Percentiles rank a stretch among this genome's conserved stretches.
phyloP scores from a whole-genome alignment of 2,797 vertebrate genomes.

The Leucoraja ocellata region DNA sequence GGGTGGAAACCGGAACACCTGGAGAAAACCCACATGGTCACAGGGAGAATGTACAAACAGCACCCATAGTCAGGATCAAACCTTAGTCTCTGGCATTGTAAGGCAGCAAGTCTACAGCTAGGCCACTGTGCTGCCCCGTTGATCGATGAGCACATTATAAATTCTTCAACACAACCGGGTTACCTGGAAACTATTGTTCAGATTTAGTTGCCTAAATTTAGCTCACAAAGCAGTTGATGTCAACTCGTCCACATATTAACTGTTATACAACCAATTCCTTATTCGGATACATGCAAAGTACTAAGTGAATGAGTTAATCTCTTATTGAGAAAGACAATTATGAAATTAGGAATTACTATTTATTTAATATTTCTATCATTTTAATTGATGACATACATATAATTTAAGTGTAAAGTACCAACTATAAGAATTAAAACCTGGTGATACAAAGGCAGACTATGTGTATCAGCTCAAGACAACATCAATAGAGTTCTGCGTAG shows the following conservation, averaged over 20 bases:
- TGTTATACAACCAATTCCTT: not conserved
- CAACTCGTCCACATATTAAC: not conserved
- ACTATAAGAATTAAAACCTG: not conserved
- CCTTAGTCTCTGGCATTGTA: too few species aligned
- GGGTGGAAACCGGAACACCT: too few species aligned
- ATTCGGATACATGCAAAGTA: not conserved
- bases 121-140: too few species aligned
- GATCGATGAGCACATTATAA: not conserved
- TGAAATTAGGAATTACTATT: not conserved
- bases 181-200: not conserved
- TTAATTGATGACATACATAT: not conserved
- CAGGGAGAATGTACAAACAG: too few species aligned
- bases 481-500: not conserved
- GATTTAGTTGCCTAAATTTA: conserved; percentile 13
- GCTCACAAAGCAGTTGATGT: not conserved
- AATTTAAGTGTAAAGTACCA: not conserved
- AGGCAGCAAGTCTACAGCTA: too few species aligned
- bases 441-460: not conserved
- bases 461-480: not conserved
- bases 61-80: too few species aligned
- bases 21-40: too few species aligned
- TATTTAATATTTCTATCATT: not conserved
- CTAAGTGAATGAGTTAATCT: not conserved
- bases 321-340: not conserved
- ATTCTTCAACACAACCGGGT: not conserved